Base-by-base conservation (phyloP, 2,888 invertebrate genomes). In the Bombylius discolor region DNA sequence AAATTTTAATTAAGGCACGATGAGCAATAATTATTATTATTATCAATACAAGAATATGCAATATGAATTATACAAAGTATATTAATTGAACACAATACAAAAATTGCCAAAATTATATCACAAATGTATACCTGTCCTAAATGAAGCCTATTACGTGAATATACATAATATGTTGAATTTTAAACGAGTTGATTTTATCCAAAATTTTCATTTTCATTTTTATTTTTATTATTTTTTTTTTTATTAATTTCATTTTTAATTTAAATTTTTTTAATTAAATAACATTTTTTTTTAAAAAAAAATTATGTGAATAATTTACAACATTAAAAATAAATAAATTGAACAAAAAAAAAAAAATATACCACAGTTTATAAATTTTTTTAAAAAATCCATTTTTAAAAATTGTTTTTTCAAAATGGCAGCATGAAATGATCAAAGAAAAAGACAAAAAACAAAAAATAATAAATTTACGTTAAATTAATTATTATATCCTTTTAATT, bases 51-150 rank as follows among this genome's bases (percentile, higher is more conserved):
- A 54, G 67, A 67, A 61, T 72, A 70, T 59, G 69, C 71, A 67
- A 74, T 59, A 60, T 73, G 74, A 49, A 74, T 62, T 60, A 73
- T 66, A 69, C 74, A 73, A 61, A 74, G 66, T 58, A 74, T 64
- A 64, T 74, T 74, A 66, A 74, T 74, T 57, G 71, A 69, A 67
- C 74, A 71, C 62, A 74, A 69, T 62, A 73, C 66, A 62, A 73
- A 62, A 64, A 74, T 67, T 64, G 73, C 72, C 65, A 74, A 67
- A 62, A 74, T 64, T 65, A 73, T 68, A 70, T 74, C 74, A 68
- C 73, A 74, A 70, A 71, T 70, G 65, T 70, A 65, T 74, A 74
- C 74, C 74, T 74, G 70, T 67, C 73, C 74, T 64, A 70, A 70
- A 63, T 70, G 72, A 64, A 72, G 68, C 67, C 74, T 74, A 65